phyloP scores from a whole-genome alignment of 2,888 invertebrate genomes.

The Agelastica alni region DNA sequence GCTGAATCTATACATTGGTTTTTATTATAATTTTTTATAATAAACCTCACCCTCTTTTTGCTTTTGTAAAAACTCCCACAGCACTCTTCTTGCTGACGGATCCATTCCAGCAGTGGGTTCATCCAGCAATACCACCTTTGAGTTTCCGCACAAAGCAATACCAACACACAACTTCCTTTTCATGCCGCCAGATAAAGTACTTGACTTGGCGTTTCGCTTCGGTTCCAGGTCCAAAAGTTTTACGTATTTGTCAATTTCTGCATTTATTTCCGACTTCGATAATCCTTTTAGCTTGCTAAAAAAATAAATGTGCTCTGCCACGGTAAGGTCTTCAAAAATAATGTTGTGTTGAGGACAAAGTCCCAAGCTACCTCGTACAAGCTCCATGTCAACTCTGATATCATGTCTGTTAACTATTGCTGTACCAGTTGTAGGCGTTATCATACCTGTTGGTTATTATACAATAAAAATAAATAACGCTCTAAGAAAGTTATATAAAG shows the following conservation, averaged over 20 bases:
- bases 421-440: constrained; percentile 69
- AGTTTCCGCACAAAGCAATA: constrained; percentile 75
- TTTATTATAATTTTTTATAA: too few species aligned
- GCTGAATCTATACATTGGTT: too few species aligned
- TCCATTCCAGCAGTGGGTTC: constrained; percentile 88
- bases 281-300: constrained; percentile 76
- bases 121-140: constrained; percentile 73
- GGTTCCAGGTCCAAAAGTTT: constrained; percentile 67
- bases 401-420: constrained; percentile 75
- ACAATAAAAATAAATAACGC: too few species aligned
- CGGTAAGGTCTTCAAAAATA: constrained; percentile 80
- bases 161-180: constrained; percentile 77
- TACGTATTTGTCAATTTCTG: constrained; percentile 69
- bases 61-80: constrained; percentile 80
- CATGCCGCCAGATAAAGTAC: constrained; percentile 76
- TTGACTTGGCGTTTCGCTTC: constrained; percentile 64
- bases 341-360: constrained; percentile 87
- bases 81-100: constrained; percentile 78
- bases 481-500: too few species aligned
- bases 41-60: constrained; percentile 67
- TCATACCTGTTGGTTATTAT: constrained; percentile 58
- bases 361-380: constrained; percentile 73
- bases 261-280: constrained; percentile 59
- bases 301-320: constrained; percentile 81
- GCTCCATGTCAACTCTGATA: constrained; percentile 65